Evolutionary conservation across 2,113 vertebrate species (phyloP).

Genomic region (Upupa epops): DNA sequence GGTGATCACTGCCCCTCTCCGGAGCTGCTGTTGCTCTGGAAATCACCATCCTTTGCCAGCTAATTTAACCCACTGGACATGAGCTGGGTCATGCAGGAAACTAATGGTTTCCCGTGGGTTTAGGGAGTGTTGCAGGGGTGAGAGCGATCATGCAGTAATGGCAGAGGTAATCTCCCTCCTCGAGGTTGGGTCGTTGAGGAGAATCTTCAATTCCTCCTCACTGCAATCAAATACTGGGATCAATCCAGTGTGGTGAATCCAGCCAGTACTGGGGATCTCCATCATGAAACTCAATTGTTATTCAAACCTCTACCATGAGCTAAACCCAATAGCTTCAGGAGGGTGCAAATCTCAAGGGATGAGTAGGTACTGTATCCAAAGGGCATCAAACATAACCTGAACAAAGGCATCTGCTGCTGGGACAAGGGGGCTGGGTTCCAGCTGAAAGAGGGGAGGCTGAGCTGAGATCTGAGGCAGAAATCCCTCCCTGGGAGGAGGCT

Average conservation of each 20-base stretch:
- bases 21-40: background rate
- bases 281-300: slow-evolving; percentile 32
- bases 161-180: slow-evolving; percentile 5
- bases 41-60: background rate
- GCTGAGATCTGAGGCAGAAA: no score
- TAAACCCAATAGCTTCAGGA: slow-evolving; percentile 18
- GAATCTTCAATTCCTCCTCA: slow-evolving; percentile 27
- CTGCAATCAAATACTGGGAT: background rate
- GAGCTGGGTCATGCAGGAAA: slow-evolving; percentile 17
- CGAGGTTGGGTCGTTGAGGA: slow-evolving; percentile 3
- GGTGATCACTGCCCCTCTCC: background rate
- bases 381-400: background rate
- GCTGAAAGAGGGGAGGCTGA: no score
- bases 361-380: background rate
- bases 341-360: background rate
- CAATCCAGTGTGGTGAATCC: slow-evolving; percentile 19
- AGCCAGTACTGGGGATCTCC: slow-evolving; percentile 7
- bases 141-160: slow-evolving; percentile 3
- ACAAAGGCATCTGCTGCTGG: background rate
- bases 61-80: background rate
- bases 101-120: background rate
- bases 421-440: no score
- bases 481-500: no score
- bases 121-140: background rate
- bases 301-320: background rate